Conservation (phyloP, 2,113 vertebrate genomes). For the Calidris pugnax region DNA sequence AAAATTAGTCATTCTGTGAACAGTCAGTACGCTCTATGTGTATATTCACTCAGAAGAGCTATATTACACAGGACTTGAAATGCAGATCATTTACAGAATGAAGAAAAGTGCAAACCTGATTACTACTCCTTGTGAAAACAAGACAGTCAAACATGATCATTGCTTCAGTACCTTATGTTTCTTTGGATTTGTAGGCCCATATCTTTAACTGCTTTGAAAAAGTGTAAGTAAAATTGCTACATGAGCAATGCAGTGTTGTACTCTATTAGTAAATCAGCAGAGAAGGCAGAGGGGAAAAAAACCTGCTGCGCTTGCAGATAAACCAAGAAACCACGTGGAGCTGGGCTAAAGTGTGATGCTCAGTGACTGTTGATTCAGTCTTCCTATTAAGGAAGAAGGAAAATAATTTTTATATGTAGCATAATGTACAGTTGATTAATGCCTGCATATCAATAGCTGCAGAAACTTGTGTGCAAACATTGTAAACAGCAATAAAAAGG, state of each 20-base stretch:
- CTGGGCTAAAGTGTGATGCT: not conserved
- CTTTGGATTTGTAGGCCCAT: not conserved
- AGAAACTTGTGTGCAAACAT: not conserved
- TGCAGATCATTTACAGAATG: not conserved
- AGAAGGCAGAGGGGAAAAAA: not conserved
- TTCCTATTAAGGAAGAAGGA: not conserved
- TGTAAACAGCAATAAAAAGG: not conserved
- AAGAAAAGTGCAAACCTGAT: not conserved
- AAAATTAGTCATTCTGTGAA: not conserved
- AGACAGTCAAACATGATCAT: accelerated
- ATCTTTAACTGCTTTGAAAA: not conserved
- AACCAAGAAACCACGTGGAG: not conserved
- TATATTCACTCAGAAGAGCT: not conserved
- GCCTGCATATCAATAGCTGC: not conserved
- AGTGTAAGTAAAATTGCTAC: not conserved
- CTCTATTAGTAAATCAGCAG: not conserved
- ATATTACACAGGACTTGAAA: not conserved
- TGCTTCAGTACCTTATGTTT: not conserved
- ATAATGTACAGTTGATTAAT: not conserved
- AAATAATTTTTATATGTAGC: not conserved
- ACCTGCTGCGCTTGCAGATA: not conserved
- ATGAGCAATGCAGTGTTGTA: not conserved
- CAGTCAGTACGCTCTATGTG: not conserved
- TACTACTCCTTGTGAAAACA: not conserved
- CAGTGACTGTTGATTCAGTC: not conserved